A percentile compares a stretch with the other conserved stretches of the same genome.
These are phyloP conservation scores for Phocoena phocoena DNA, from an alignment of 2,113 vertebrate genomes.

Conservation along the genomic window DNA sequence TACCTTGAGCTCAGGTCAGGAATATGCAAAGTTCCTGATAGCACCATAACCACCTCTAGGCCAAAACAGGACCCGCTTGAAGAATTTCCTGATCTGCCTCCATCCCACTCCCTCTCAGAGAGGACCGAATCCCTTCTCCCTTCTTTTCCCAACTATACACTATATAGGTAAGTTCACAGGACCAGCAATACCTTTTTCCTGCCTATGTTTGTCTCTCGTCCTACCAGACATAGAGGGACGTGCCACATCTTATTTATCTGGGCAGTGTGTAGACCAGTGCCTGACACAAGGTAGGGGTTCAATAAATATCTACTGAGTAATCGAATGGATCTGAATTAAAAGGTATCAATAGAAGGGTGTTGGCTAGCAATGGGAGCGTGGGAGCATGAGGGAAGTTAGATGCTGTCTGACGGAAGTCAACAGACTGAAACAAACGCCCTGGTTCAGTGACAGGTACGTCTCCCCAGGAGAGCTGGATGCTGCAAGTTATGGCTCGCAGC, in stretches of 20 bases:
- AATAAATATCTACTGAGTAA: background rate
- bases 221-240: background rate
- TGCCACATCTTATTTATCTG: background rate
- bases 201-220: background rate
- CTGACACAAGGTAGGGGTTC: background rate
- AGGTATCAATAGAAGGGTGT: background rate
- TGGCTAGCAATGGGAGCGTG: background rate
- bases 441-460: background rate
- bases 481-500: background rate
- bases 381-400: background rate
- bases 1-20: background rate
- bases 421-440: background rate
- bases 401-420: background rate
- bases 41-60: background rate
- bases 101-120: background rate
- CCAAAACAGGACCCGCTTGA: background rate
- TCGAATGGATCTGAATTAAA: slow-evolving; percentile 29
- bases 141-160: background rate
- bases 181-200: background rate
- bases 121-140: background rate
- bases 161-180: background rate
- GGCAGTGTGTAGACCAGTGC: background rate
- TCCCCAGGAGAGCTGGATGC: background rate
- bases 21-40: background rate
- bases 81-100: background rate